A percentile compares a stretch with the other conserved stretches of the same genome.
Evolutionary conservation across 2,113 vertebrate genomes (phyloP).

Genomic region (Heterochromis multidens): DNA sequence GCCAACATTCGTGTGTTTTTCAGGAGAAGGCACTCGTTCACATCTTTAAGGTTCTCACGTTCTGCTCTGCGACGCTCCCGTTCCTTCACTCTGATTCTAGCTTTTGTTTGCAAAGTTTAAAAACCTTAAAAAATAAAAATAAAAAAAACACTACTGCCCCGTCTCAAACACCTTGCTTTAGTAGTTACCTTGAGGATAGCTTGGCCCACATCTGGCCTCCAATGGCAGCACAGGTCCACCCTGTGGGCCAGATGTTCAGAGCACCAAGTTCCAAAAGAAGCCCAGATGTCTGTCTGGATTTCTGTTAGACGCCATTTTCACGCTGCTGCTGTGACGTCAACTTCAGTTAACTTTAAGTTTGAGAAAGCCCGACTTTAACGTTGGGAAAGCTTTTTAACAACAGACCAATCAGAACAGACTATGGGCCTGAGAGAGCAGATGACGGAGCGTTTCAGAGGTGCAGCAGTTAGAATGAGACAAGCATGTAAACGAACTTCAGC

Average conservation of each 20-base stretch:
- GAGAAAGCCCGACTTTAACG: neutral
- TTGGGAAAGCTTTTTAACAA: neutral
- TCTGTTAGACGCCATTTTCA: neutral
- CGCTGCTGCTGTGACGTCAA: neutral
- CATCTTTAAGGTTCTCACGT: neutral
- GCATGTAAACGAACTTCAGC: too few species aligned
- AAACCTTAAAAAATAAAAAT: neutral
- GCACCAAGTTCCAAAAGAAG: too few species aligned
- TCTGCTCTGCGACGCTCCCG: too few species aligned
- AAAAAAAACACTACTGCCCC: neutral
- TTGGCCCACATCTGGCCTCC: neutral
- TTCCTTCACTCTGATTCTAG: too few species aligned
- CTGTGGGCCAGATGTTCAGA: too few species aligned
- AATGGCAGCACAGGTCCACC: too few species aligned
- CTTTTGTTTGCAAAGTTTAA: too few species aligned
- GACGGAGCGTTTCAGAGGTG: too few species aligned
- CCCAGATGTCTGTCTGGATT: neutral
- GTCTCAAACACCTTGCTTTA: neutral
- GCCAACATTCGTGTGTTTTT: neutral
- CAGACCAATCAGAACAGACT: neutral
- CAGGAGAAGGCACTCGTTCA: conserved; percentile 8
- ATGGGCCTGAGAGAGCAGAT: too few species aligned
- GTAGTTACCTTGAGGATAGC: neutral
- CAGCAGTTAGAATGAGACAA: too few species aligned
- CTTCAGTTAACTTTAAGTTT: neutral